Conservation (phyloP, 35 echinoderm and acorn worm species). For the Eucidaris tribuloides region DNA sequence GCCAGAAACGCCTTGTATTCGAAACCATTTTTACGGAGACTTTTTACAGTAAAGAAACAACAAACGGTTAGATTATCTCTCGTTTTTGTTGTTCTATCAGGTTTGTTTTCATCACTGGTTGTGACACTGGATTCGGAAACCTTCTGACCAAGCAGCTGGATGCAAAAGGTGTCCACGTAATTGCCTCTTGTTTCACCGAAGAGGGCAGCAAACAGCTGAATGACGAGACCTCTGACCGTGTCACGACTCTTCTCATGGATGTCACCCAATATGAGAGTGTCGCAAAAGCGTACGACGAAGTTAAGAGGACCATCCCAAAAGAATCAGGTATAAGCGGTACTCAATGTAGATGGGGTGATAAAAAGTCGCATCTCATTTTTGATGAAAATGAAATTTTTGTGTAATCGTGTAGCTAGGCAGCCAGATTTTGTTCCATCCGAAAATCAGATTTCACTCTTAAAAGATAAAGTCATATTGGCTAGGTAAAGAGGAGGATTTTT, state of each 20-base stretch:
- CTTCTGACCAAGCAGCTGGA: slow-evolving; percentile 54
- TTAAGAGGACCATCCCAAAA: slow-evolving; percentile 35
- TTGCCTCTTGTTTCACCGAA: slow-evolving; percentile 67
- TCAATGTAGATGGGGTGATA: too few species aligned
- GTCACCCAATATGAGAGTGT: slow-evolving; percentile 59
- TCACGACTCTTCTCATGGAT: slow-evolving; percentile 46
- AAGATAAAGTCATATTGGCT: too few species aligned
- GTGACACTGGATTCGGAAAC: slow-evolving; percentile 81
- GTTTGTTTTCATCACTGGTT: slow-evolving; percentile 80
- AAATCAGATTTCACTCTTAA: too few species aligned
- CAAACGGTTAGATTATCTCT: background rate
- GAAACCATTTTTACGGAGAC: too few species aligned
- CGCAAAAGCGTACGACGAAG: slow-evolving; percentile 25
- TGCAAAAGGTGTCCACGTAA: slow-evolving; percentile 54
- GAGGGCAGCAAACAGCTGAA: slow-evolving; percentile 22
- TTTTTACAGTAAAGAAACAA: too few species aligned
- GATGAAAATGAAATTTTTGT: too few species aligned
- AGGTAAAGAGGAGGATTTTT: too few species aligned
- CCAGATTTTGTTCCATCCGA: too few species aligned
- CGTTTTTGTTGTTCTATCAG: background rate
- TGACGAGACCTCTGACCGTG: slow-evolving; percentile 2
- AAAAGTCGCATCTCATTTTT: too few species aligned
- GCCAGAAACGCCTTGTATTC: too few species aligned
- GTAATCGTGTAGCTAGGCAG: too few species aligned
- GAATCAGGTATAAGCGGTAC: slow-evolving; percentile 46